These are phyloP conservation scores for Drosophila rubida DNA, from an alignment of 2,888 invertebrate genomes.

Conservation along the genomic window DNA sequence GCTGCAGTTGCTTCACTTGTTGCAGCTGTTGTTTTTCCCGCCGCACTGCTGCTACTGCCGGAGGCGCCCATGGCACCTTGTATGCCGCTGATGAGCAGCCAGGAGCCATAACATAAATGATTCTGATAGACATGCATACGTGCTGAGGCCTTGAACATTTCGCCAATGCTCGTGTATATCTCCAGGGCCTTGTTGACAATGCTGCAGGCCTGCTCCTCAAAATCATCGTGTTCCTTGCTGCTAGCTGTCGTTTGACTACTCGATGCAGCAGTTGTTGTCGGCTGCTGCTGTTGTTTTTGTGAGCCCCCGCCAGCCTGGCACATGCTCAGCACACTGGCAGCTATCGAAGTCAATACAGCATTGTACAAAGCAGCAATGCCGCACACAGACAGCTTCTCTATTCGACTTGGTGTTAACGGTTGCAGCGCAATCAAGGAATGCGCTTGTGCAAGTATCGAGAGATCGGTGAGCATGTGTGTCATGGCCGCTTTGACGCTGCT, in stretches of 20 bases:
- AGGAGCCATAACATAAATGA: constrained; percentile 94
- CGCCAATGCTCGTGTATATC: constrained; percentile 92
- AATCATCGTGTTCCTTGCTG: constrained; percentile 88
- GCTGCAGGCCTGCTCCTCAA: constrained; percentile 91
- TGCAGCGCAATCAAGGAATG: constrained; percentile 94
- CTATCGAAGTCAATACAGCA: constrained; percentile 90
- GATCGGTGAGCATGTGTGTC: constrained; percentile 92
- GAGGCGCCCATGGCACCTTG: constrained; percentile 91
- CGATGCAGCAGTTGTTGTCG: constrained; percentile 41
- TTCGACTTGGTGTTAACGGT: constrained; percentile 93
- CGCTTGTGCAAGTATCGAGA: constrained; percentile 91
- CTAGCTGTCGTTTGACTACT: constrained; percentile 32
- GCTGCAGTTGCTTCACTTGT: constrained; percentile 77
- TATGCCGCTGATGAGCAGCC: constrained; percentile 94
- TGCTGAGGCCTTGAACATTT: constrained; percentile 92
- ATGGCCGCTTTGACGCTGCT: constrained; percentile 89
- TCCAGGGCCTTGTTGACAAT: constrained; percentile 95
- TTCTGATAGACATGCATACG: constrained; percentile 95
- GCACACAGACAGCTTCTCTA: constrained; percentile 92
- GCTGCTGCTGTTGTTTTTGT: constrained; percentile 84
- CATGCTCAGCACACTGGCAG: constrained; percentile 87
- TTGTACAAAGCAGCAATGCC: constrained; percentile 94
- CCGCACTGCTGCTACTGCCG: constrained; percentile 86
- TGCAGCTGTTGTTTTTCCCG: constrained; percentile 83
- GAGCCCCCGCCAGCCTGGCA: constrained; percentile 86